Evolutionary conservation across 2,888 invertebrate species (phyloP).

Genomic region (Ophion slaviceki): DNA sequence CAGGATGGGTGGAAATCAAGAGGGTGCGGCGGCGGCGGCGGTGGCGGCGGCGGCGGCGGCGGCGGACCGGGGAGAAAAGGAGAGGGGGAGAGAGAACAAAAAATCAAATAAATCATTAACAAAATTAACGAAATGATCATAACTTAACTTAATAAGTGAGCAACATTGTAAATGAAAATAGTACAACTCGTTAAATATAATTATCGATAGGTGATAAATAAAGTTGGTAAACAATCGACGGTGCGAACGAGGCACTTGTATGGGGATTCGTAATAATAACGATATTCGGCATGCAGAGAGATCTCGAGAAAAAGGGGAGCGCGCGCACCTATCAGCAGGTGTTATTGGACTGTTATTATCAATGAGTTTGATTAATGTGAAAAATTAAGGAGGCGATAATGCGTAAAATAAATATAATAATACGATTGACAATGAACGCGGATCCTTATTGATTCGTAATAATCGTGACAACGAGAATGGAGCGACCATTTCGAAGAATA

Average conservation of each 20-base stretch:
- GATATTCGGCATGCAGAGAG: background rate
- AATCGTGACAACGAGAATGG: background rate
- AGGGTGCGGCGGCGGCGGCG: conserved; percentile 22
- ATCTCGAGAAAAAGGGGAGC: background rate
- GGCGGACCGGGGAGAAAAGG: background rate
- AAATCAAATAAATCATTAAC: conserved; percentile 37
- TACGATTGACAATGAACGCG: background rate
- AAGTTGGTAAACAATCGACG: background rate
- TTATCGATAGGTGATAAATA: background rate
- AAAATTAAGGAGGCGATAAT: background rate
- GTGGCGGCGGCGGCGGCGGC: no score
- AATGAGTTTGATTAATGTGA: background rate
- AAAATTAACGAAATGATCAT: conserved; percentile 52
- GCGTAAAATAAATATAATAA: background rate
- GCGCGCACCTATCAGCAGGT: no score
- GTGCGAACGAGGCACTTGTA: background rate
- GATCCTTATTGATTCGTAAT: background rate
- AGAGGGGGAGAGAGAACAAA: conserved; percentile 59
- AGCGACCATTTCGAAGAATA: no score
- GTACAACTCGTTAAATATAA: background rate
- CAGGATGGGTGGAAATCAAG: conserved; percentile 58
- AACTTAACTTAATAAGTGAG: background rate
- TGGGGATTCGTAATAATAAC: background rate
- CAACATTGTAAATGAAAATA: background rate
- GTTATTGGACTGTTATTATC: background rate